Evolutionary conservation across 2,888 invertebrate genomes (phyloP), one percentile per base, ranked within the genome.

Genomic region (Argyresthia albistria): DNA sequence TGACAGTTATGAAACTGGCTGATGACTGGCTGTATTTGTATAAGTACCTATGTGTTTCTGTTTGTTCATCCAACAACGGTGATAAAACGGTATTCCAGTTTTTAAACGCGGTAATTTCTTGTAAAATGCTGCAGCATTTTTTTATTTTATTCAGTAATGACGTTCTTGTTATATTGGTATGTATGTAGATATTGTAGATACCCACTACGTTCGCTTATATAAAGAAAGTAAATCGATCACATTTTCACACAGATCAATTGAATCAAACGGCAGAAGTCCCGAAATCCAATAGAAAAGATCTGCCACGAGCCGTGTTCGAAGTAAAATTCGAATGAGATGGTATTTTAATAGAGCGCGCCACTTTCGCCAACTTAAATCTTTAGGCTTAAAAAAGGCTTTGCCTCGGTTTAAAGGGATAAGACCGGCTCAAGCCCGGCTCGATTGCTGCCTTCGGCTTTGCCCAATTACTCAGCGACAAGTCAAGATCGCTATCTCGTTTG

Each of bases 351-450:
- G 81, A 86, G 80, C 77, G 70, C 67, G 74, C 74, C 77, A 82
- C 80, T 86, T 84, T 83, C 80, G 73, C 81, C 79, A 86, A 84
- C 84, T 86, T 84, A 82, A 86, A 86, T 80, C 84, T 84, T 81
- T 76, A 66, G 81, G 84, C 84, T 84, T 84, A 83, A 84, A 83
- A 84, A 84, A 84, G 83, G 84, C 86, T 86, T 83, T 82, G 69
- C 74, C 75, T 80, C 69, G 86, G 84, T 86, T 86, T 84, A 81
- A 83, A 83, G 82, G 84, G 84, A 84, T 86, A 75, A 78, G 65
- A 68, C 63, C 67, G 80, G 82, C 80, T 83, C 76, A 45, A 76
- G 66, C 66, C 67, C 3, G 71, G 69, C 75, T 76, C 80, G 80
- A 81, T 81, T 76, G 77, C 72, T 76, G 80, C 78, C 73, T 80